Evolutionary conservation across 2,797 vertebrate species (phyloP).

Genomic region (Anisognathus igniventris): DNA sequence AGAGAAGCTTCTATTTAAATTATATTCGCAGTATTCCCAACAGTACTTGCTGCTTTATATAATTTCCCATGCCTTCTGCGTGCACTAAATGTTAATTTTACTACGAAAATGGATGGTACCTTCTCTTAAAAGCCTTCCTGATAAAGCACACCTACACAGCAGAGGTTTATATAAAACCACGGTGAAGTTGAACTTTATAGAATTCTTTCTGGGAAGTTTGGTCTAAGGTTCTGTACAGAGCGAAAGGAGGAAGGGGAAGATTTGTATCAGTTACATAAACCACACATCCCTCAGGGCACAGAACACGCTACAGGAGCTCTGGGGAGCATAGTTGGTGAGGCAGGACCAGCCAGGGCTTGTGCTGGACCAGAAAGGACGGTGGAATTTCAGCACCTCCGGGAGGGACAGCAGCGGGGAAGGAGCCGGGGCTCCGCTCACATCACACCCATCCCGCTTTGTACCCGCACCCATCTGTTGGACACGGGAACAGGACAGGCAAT

Average conservation of each 20-base stretch:
- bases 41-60: slow-evolving; percentile 16
- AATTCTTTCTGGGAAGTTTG: background rate
- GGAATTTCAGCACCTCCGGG: background rate
- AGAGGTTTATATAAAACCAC: background rate
- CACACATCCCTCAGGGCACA: background rate
- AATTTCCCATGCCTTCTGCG: background rate
- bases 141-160: background rate
- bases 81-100: slow-evolving; percentile 12
- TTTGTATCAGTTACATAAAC: background rate
- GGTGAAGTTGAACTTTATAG: background rate
- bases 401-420: background rate
- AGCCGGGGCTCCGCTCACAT: background rate
- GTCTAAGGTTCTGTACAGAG: background rate
- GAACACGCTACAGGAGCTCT: background rate
- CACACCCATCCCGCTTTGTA: rapidly evolving
- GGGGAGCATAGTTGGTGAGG: background rate
- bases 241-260: background rate
- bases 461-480: rapidly evolving
- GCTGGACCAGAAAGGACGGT: background rate
- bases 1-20: background rate
- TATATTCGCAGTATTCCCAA: background rate
- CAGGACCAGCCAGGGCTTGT: background rate
- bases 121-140: background rate
- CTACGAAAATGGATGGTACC: background rate
- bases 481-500: rapidly evolving